These are phyloP conservation scores for Xyrichtys novacula DNA, from an alignment of 2,797 vertebrate genomes.

Conservation along the genomic window DNA sequence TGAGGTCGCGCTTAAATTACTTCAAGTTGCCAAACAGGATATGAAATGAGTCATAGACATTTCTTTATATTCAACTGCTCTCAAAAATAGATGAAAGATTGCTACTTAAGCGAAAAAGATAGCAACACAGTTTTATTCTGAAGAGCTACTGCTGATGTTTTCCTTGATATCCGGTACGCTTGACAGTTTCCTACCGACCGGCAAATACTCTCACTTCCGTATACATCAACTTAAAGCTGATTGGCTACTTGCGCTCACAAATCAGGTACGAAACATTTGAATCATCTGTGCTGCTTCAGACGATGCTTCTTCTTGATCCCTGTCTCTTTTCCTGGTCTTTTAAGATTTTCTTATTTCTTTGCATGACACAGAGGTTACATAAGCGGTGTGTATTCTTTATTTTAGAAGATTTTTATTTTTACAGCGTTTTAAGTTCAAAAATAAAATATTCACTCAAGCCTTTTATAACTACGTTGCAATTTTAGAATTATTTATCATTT, in stretches of 20 bases:
- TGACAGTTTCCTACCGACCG: slow-evolving; percentile 21
- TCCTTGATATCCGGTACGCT: background rate
- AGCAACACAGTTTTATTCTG: slow-evolving; percentile 21
- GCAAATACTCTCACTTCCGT: slow-evolving; percentile 60
- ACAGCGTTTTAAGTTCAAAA: too few species aligned
- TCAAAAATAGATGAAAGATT: too few species aligned
- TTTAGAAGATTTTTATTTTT: too few species aligned
- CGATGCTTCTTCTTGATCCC: background rate
- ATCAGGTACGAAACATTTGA: background rate
- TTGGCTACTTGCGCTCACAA: slow-evolving; percentile 23
- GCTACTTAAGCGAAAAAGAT: too few species aligned
- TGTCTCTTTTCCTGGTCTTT: background rate
- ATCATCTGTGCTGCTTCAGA: background rate
- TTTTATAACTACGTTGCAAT: too few species aligned
- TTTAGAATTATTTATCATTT: too few species aligned
- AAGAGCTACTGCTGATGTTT: accelerated
- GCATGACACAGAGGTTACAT: background rate
- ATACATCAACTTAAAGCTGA: slow-evolving; percentile 53
- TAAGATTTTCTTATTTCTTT: too few species aligned
- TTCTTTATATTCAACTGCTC: too few species aligned
- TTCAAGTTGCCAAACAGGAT: accelerated
- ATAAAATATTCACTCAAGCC: too few species aligned
- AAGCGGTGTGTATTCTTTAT: too few species aligned
- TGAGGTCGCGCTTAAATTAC: background rate
- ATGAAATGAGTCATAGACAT: accelerated